Percentiles rank a stretch among this genome's conserved stretches.
These are phyloP conservation scores for Sterrhoptilus dennistouni DNA, from an alignment of 2,113 vertebrate genomes.

Conservation along the genomic window DNA sequence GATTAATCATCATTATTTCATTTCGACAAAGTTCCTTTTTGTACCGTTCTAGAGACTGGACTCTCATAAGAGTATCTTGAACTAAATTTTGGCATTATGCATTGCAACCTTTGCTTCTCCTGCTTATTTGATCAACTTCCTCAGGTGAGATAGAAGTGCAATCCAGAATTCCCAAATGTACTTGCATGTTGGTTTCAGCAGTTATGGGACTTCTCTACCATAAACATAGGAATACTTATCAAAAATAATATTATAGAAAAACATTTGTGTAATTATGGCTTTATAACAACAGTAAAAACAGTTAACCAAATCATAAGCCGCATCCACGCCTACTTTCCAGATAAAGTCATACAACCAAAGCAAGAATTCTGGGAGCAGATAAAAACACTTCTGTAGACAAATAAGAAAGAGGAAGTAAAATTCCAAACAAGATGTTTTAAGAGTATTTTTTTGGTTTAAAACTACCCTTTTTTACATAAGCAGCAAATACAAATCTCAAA, in stretches of 20 bases:
- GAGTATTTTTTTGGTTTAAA: neutral
- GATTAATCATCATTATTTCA: neutral
- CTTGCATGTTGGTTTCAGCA: neutral
- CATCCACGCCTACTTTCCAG: neutral
- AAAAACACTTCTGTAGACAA: neutral
- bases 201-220: neutral
- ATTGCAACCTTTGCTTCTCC: neutral
- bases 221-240: neutral
- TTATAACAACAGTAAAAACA: neutral
- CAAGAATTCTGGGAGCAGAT: neutral
- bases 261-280: neutral
- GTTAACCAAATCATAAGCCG: neutral
- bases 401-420: neutral
- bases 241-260: neutral
- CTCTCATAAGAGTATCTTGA: neutral
- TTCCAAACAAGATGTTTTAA: neutral
- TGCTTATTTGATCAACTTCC: neutral
- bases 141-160: neutral
- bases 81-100: neutral
- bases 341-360: neutral
- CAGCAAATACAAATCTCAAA: neutral
- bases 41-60: neutral
- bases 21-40: neutral
- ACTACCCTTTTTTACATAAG: neutral
- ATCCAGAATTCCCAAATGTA: neutral